Conservation (phyloP, 2,113 vertebrate genomes). For the Tragelaphus scriptus region DNA sequence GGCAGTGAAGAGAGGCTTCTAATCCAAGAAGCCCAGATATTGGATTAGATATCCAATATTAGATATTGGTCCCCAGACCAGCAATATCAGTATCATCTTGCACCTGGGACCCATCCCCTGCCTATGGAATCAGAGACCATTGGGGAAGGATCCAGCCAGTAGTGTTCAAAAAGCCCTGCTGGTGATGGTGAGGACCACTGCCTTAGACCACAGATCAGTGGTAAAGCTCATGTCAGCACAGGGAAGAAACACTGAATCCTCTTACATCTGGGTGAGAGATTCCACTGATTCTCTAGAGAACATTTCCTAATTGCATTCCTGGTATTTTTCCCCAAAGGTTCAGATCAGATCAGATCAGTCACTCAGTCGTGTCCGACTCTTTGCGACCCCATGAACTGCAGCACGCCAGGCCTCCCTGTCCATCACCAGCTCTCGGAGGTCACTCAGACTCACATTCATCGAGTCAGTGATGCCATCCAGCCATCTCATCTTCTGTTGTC, state of each 20-base stretch:
- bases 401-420: no score
- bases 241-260: background rate
- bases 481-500: no score
- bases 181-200: background rate
- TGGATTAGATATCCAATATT: no score
- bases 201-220: background rate
- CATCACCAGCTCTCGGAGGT: no score
- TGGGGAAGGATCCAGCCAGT: accelerated
- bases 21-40: background rate
- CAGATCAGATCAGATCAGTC: no score
- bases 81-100: background rate
- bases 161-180: background rate
- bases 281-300: background rate
- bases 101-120: background rate
- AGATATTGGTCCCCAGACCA: background rate
- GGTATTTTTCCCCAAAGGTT: background rate
- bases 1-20: background rate
- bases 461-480: no score
- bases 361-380: no score
- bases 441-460: no score
- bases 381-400: no score
- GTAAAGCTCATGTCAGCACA: background rate
- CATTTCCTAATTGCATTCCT: background rate
- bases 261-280: background rate
- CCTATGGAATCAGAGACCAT: background rate